These are phyloP conservation scores for Emydocephalus ijimae DNA, from an alignment of 2,113 vertebrate genomes.

Conservation along the genomic window DNA sequence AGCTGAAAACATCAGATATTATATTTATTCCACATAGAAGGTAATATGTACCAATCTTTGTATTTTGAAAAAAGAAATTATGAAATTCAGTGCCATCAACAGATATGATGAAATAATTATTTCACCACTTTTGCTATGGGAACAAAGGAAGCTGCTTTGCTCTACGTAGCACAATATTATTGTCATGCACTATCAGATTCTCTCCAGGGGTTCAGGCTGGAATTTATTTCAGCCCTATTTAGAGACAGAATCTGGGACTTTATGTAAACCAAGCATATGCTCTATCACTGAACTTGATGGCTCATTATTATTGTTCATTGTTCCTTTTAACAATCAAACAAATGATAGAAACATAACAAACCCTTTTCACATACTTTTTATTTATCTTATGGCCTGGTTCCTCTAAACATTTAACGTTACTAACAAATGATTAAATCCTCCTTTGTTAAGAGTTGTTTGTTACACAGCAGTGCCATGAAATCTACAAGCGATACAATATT, in stretches of 20 bases:
- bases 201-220: not conserved
- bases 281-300: not conserved
- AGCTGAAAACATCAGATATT: not conserved
- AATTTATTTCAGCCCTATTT: not conserved
- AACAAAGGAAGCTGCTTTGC: not conserved
- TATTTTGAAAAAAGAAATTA: not conserved
- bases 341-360: not conserved
- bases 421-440: conserved; percentile 15
- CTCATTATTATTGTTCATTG: not conserved
- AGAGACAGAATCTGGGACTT: not conserved
- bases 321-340: not conserved
- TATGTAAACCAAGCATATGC: not conserved
- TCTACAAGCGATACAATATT: conserved; percentile 54
- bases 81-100: not conserved
- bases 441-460: not conserved
- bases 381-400: not conserved
- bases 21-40: not conserved
- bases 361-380: not conserved
- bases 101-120: not conserved
- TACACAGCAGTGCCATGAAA: conserved; percentile 49
- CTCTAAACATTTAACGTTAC: conserved; percentile 14
- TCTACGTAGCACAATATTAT: not conserved
- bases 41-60: not conserved
- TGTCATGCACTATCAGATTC: not conserved
- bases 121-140: not conserved